Base-by-base conservation (phyloP, 2,888 invertebrate species). In the Malacosoma neustria region DNA sequence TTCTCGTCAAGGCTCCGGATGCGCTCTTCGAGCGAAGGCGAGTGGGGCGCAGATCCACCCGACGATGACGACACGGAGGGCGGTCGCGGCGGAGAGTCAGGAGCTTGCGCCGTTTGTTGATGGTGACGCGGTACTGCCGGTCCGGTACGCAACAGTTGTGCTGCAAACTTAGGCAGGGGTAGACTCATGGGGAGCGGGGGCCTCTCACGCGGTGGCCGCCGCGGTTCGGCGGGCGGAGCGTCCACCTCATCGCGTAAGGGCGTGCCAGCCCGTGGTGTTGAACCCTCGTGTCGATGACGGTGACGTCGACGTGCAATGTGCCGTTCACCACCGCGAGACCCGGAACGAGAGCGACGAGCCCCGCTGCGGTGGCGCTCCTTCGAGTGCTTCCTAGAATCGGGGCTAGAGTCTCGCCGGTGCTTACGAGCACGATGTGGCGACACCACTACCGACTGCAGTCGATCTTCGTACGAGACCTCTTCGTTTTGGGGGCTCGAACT, bases 1-100 rank as follows among this genome's bases (percentile, higher is more conserved):
- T 95, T 95, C 72, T 97, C 97, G 76, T 98, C 97, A 40, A 98
- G 88, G 36, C 93, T 95, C 48, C 94, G 91, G 55, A 99, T 95
- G 47, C 97, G 89, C 71, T 98, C 97, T 64, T 98, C 97, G 49
- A 98, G 88, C 13, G 77, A 77, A 1, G 94, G 93, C 54, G 92
- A 91, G 40, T 91, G 91, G 2, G 94, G 93, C 54, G 92, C 91
- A 6, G 90, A 89, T 29, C 89, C 88, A 2, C 89, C 90, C 61
- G 92, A 92, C 12, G 93, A 93, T 48, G 93, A 93, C 2, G 93
- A 88, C 30, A 91, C 93, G 32, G 92, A 91, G 4, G 93, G 91
- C 35, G 93, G 89, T 4, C 89, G 87, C 30, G 89, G 89, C 11
- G 92, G 92, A 0, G 92, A 91, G 12, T 90, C 89, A 0, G 90